Evolutionary conservation across 2,113 vertebrate genomes (phyloP).

Genomic region (Amazona guildingii): DNA sequence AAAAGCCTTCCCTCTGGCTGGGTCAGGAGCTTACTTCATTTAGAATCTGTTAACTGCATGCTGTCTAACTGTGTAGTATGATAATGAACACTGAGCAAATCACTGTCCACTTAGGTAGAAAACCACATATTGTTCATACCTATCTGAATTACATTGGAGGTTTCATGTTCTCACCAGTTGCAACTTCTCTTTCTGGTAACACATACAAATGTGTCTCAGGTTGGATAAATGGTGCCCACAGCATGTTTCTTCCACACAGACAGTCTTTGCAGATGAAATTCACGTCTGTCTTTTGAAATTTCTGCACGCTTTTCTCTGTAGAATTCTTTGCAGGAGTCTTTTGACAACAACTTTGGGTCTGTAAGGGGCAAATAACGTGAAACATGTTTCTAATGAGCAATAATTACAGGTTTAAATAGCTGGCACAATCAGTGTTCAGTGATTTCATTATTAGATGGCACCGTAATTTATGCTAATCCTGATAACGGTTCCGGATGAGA

Average conservation of each 20-base stretch:
- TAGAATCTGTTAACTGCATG: not conserved
- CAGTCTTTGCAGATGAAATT: conserved; percentile 2
- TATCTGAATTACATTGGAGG: not conserved
- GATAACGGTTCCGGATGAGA: conserved; percentile 81
- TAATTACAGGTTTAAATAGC: conserved; percentile 83
- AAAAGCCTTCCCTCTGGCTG: not conserved
- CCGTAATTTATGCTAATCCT: conserved; percentile 84
- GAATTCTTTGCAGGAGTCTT: conserved; percentile 46
- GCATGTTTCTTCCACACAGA: not conserved
- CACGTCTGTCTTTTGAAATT: not conserved
- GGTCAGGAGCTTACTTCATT: not conserved
- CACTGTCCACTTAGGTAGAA: not conserved
- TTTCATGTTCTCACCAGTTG: not conserved
- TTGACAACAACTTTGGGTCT: conserved; percentile 70
- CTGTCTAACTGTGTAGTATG: not conserved
- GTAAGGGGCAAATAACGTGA: conserved; percentile 76
- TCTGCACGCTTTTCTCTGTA: not conserved
- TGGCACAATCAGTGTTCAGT: conserved; percentile 81
- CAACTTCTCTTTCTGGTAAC: not conserved
- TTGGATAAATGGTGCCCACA: not conserved
- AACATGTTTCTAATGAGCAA: conserved; percentile 77
- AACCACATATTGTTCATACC: not conserved
- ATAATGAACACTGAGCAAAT: not conserved
- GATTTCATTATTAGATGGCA: conserved; percentile 82
- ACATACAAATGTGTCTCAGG: not conserved